Conservation (phyloP, 2,113 vertebrate species). For the Cardinalis cardinalis region DNA sequence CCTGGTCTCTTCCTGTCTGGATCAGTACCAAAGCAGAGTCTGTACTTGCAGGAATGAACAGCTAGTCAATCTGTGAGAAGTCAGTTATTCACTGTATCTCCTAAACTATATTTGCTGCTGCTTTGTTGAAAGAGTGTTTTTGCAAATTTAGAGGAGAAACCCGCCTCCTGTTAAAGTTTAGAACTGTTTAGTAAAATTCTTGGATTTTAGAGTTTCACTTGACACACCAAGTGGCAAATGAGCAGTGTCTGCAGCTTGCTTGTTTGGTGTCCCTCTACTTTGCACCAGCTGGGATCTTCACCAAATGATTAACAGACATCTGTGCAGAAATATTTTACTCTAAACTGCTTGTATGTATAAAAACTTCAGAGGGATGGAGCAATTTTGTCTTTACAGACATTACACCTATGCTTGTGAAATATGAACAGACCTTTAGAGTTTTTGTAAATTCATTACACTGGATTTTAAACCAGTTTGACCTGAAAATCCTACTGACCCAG, state of each 20-base stretch:
- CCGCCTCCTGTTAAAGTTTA: not conserved
- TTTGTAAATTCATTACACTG: not conserved
- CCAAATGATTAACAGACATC: not conserved
- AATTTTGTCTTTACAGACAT: not conserved
- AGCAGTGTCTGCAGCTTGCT: not conserved
- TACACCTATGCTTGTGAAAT: not conserved
- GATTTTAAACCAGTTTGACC: not conserved
- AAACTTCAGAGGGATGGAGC: not conserved
- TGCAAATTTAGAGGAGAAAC: not conserved
- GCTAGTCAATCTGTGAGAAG: not conserved
- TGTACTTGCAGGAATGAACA: not conserved
- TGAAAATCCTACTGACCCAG: not conserved
- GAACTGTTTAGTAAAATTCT: not conserved
- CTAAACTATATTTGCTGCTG: not conserved
- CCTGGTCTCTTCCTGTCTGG: conserved; percentile 10
- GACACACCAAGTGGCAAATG: not conserved
- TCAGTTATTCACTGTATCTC: not conserved
- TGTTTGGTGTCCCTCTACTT: not conserved
- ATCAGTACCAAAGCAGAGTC: not conserved
- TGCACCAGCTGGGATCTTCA: not conserved
- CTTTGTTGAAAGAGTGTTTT: not conserved
- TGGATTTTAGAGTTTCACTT: not conserved
- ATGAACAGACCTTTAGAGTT: not conserved
- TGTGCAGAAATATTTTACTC: not conserved
- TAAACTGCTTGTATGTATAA: not conserved